Evolutionary conservation across 2,113 vertebrate species (phyloP).

Genomic region (Cebus imitator): DNA sequence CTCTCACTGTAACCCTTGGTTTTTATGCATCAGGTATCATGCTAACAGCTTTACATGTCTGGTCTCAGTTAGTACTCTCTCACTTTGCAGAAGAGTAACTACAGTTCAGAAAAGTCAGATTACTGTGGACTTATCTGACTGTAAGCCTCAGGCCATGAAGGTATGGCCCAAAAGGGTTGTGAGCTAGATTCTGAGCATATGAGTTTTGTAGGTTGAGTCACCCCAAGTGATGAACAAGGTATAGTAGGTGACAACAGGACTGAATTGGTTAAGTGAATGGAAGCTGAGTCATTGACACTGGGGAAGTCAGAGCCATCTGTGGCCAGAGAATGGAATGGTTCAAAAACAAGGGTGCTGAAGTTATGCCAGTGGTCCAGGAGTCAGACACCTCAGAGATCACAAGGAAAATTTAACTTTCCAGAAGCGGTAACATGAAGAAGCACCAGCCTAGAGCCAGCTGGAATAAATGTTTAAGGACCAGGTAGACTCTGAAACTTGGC

Average conservation of each 20-base stretch:
- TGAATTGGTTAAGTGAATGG: neutral
- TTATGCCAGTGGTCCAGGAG: neutral
- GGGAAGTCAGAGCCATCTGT: neutral
- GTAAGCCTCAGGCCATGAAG: neutral
- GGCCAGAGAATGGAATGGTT: neutral
- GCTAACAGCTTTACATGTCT: neutral
- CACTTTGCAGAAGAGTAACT: neutral
- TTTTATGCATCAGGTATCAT: neutral
- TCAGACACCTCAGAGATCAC: neutral
- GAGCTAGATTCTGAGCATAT: neutral
- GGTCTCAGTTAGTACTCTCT: neutral
- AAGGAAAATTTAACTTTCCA: neutral
- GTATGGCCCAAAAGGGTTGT: neutral
- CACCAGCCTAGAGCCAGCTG: neutral
- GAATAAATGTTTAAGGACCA: neutral
- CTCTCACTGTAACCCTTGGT: neutral
- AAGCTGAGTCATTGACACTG: neutral
- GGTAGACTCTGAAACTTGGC: neutral
- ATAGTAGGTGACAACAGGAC: neutral
- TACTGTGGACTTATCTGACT: neutral
- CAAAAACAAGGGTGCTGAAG: neutral
- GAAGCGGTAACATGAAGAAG: neutral
- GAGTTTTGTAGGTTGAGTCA: neutral
- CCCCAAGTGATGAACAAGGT: neutral
- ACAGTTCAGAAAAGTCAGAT: neutral